Conservation (phyloP, 1,140 invertebrate species). For the Ganaspis sp. region DNA sequence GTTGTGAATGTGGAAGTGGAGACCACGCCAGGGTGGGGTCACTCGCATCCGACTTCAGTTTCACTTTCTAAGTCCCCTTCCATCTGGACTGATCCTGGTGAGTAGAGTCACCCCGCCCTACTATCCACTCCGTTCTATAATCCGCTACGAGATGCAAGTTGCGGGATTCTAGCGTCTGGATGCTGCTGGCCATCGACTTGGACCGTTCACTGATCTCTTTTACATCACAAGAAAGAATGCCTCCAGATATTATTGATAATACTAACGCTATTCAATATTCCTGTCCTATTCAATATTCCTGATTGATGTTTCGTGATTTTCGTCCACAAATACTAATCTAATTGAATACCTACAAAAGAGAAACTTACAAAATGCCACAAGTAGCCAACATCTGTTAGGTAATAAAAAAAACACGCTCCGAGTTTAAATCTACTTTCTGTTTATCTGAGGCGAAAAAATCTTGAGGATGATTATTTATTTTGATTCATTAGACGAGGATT, state of each 20-base stretch:
- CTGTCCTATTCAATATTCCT: not conserved
- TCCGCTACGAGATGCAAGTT: slow-evolving; percentile 41
- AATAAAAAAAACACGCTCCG: not conserved
- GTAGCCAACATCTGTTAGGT: not conserved
- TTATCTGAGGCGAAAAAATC: not conserved
- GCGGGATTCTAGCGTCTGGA: not conserved
- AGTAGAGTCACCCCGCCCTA: slow-evolving; percentile 44
- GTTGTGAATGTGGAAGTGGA: slow-evolving; percentile 40
- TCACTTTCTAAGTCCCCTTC: slow-evolving; percentile 67
- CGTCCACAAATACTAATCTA: not conserved
- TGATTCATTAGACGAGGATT: not conserved
- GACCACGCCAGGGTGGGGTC: slow-evolving; percentile 70
- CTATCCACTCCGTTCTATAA: slow-evolving; percentile 48
- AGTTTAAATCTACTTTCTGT: not conserved
- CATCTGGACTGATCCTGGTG: slow-evolving; percentile 44
- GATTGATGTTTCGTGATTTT: not conserved
- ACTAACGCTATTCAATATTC: not conserved
- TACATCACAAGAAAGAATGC: not conserved
- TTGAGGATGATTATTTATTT: not conserved
- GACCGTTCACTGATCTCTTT: slow-evolving; percentile 26
- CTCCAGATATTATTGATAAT: not conserved
- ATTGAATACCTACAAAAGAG: not conserved
- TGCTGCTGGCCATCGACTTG: not conserved
- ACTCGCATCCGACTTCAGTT: slow-evolving; percentile 69
- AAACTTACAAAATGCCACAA: slow-evolving; percentile 9